phyloP scores from a whole-genome alignment of 2,888 invertebrate genomes.

The Fragum sueziense region DNA sequence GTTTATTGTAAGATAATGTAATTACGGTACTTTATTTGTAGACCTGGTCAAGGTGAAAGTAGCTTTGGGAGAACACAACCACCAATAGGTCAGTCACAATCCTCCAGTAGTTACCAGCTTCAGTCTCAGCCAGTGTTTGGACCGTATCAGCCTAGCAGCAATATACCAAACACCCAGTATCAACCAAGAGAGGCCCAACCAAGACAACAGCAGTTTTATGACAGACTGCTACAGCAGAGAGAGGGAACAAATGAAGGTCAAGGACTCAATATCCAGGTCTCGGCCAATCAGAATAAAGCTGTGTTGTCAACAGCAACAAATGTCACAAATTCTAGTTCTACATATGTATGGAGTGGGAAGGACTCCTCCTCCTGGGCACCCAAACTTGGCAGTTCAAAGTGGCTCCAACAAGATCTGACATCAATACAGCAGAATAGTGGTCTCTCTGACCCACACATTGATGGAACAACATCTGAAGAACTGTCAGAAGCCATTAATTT shows the following conservation, averaged over 20 bases:
- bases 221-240: background rate
- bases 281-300: background rate
- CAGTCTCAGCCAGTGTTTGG: background rate
- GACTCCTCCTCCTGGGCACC: constrained; percentile 12
- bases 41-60: background rate
- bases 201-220: background rate
- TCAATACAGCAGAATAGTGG: background rate
- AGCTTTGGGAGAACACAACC: background rate
- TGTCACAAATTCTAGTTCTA: background rate
- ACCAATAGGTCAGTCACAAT: background rate
- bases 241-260: background rate
- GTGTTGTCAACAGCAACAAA: background rate
- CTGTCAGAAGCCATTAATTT: background rate
- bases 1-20: too few relatives aligned
- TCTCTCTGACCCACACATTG: background rate
- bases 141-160: background rate
- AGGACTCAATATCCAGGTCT: background rate
- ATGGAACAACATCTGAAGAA: background rate
- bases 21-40: background rate
- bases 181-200: background rate
- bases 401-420: constrained; percentile 3
- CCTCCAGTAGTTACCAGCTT: background rate
- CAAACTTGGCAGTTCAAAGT: constrained; percentile 15
- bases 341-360: background rate
- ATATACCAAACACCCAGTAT: background rate